Conservation (phyloP, 2,797 vertebrate species). For the Sebastes hubbsi region DNA sequence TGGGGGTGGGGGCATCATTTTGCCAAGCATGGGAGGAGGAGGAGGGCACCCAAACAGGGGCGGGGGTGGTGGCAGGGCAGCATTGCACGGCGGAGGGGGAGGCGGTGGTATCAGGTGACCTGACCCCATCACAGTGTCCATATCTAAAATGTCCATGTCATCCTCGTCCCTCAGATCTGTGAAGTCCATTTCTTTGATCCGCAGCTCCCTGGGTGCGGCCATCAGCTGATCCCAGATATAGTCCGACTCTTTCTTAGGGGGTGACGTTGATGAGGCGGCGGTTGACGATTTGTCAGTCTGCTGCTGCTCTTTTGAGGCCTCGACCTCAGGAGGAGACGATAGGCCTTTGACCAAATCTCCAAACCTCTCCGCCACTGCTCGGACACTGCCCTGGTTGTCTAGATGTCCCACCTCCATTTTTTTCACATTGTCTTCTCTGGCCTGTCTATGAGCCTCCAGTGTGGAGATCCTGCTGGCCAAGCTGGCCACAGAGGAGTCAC, state of each 20-base stretch:
- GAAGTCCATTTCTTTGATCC: slow-evolving; percentile 98
- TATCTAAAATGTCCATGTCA: slow-evolving; percentile 91
- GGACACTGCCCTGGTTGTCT: slow-evolving; percentile 92
- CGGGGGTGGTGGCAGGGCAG: slow-evolving; percentile 89
- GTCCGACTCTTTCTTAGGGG: slow-evolving; percentile 93
- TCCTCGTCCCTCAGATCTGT: slow-evolving; percentile 95
- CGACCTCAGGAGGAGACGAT: slow-evolving; percentile 76
- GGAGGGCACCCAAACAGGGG: slow-evolving; percentile 88
- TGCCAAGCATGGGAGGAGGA: slow-evolving; percentile 87
- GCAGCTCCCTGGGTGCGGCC: slow-evolving; percentile 91
- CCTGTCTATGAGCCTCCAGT: slow-evolving; percentile 88
- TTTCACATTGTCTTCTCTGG: slow-evolving; percentile 87
- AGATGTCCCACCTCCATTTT: slow-evolving; percentile 88
- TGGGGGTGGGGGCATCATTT: slow-evolving; percentile 91
- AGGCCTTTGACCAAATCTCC: slow-evolving; percentile 88
- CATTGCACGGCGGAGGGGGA: slow-evolving; percentile 83
- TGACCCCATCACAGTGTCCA: slow-evolving; percentile 83
- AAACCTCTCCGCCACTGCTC: slow-evolving; percentile 91
- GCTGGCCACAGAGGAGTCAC: slow-evolving; percentile 84
- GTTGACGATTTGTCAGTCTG: slow-evolving; percentile 74
- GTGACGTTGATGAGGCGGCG: slow-evolving; percentile 41
- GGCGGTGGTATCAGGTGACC: slow-evolving; percentile 85
- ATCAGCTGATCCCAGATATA: slow-evolving; percentile 99
- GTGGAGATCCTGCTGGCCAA: slow-evolving; percentile 91
- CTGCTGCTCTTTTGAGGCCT: slow-evolving; percentile 80